Evolutionary conservation across 2,113 vertebrate species (phyloP), one percentile per base, ranked within the genome.

Genomic region (Blennius ocellaris): DNA sequence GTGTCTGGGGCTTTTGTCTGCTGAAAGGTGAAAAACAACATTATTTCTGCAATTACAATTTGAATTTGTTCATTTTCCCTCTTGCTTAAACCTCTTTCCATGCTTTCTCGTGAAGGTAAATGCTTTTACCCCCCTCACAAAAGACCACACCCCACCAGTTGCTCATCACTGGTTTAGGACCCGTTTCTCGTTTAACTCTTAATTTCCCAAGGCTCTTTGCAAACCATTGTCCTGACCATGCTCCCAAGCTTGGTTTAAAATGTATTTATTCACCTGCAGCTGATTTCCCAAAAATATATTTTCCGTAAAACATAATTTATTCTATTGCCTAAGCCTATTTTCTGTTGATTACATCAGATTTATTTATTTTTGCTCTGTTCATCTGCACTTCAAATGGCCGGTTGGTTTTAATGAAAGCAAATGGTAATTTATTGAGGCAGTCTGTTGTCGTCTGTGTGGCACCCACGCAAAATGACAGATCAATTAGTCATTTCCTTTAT

Each of bases 141-240:
- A 78, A 64, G 62, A 8, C 78, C 79, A 67, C 83, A 77, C 83
- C 87, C 71, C 69, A 73, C 69, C 52, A 80, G 77, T 81, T 82
- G 56, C 67, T 58, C 37, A 11, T n/a, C 7, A 11, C 43, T 61
- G 49, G 43, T 74, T 84, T 81, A 47, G 69, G 40, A 76, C 69
- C 67, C 39, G 5, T 62, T 73, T 1, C n/a, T 66, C 64, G 7
- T 73, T 76, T 83, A 80, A 83, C 71, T 55, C 41, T 72, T 45
- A 2, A 17, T 64, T 61, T 45, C 17, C 61, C 69, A 52, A 39
- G 4, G 37, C 30, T 39, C 54, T 7, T 11, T 30, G 11, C 37
- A 64, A 50, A 30, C 21, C 21, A 30, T 30, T 30, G 21, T 30
- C 21, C 21, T 30, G 21, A 30, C 21, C 21, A 4, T 30, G 21